A percentile compares a stretch with the other conserved stretches of the same genome.
Evolutionary conservation across 2,113 vertebrate species (phyloP).

Genomic region (Aspiorhynchus laticeps): DNA sequence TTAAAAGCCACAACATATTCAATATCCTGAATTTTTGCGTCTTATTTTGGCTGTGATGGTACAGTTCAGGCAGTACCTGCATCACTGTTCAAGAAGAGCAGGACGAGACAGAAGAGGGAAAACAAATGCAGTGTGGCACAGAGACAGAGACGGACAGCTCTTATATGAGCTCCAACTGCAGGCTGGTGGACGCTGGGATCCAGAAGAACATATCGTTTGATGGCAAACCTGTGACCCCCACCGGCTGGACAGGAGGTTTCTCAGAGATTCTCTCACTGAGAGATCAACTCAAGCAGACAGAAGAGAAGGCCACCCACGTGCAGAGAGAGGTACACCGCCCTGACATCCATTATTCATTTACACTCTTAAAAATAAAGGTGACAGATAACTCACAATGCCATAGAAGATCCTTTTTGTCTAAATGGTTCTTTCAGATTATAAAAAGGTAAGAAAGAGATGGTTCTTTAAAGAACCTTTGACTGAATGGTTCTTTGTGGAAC

Average conservation of each 20-base stretch:
- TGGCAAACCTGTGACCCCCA: conserved; percentile 74
- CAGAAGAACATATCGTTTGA: conserved; percentile 83
- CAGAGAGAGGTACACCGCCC: conserved; percentile 76
- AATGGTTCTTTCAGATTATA: too few relatives aligned
- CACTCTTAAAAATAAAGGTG: too few relatives aligned
- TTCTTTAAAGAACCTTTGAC: too few relatives aligned
- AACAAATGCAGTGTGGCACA: conserved; percentile 50
- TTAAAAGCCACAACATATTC: too few relatives aligned
- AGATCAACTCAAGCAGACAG: conserved; percentile 80
- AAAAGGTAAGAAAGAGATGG: too few relatives aligned
- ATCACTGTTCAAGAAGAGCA: conserved; percentile 73
- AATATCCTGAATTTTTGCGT: not conserved
- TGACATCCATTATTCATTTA: not conserved
- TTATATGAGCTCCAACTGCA: conserved; percentile 69
- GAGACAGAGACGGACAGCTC: conserved; percentile 67
- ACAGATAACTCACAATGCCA: too few relatives aligned
- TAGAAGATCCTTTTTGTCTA: too few relatives aligned
- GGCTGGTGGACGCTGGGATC: conserved; percentile 76
- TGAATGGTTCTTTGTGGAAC: too few relatives aligned
- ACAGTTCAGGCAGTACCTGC: conserved; percentile 72
- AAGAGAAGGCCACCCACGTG: conserved; percentile 78
- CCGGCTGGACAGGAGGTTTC: conserved; percentile 72
- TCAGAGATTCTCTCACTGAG: conserved; percentile 76
- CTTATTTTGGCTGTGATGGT: not conserved
- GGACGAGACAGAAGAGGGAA: conserved; percentile 56